A percentile compares a stretch with the other conserved stretches of the same genome.
These are phyloP conservation scores for Trachops cirrhosus DNA, from an alignment of 2,797 vertebrate species.

Conservation along the genomic window DNA sequence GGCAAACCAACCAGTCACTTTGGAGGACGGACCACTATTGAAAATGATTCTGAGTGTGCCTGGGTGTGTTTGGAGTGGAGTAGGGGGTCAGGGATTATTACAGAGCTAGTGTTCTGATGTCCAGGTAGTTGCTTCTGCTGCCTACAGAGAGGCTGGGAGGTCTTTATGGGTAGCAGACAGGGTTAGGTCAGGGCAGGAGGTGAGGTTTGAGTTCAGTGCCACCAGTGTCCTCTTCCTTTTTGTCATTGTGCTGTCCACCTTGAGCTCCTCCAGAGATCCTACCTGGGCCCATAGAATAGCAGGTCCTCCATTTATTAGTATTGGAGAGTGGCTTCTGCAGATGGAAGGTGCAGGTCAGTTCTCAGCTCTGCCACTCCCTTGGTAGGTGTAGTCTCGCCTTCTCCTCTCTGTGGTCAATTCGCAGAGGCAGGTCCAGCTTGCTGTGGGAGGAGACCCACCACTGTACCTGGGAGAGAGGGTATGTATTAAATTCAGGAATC, in stretches of 20 bases:
- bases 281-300: not conserved
- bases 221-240: not conserved
- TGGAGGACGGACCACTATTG: constrained; percentile 67
- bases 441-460: accelerated
- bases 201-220: not conserved
- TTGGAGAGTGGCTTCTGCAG: not conserved
- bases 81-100: not conserved
- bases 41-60: not conserved
- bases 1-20: constrained; percentile 34
- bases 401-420: not conserved
- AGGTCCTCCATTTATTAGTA: not conserved
- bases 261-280: not conserved
- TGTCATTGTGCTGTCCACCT: not conserved
- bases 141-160: not conserved
- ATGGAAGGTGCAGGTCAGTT: accelerated
- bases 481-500: not conserved
- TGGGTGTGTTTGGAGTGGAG: not conserved
- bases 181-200: not conserved
- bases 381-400: not conserved
- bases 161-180: not conserved
- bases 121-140: not conserved
- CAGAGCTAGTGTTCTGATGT: not conserved
- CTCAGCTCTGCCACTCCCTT: not conserved
- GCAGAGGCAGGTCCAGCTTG: not conserved
- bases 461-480: not conserved